These are phyloP conservation scores for Gobio occitaniae DNA, from an alignment of 2,797 vertebrate genomes.

Conservation along the genomic window DNA sequence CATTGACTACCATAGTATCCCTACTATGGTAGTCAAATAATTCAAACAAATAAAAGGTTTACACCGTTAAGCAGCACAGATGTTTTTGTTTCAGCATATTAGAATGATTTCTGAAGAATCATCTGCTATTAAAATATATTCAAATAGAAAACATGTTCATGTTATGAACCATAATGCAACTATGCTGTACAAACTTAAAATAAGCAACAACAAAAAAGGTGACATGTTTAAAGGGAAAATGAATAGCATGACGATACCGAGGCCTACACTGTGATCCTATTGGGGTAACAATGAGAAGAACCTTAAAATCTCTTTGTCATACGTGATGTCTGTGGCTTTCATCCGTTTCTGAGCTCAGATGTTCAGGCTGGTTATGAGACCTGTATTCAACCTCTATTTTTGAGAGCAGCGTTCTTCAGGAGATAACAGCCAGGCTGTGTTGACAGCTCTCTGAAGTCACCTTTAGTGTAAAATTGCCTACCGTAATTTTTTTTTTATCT, in stretches of 20 bases:
- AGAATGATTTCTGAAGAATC: background rate
- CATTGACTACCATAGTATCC: too few species aligned
- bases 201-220: background rate
- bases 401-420: constrained; percentile 66
- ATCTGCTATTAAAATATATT: background rate
- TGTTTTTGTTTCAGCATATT: too few species aligned
- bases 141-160: background rate
- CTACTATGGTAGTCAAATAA: too few species aligned
- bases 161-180: background rate
- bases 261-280: constrained; percentile 18
- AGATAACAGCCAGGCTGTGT: constrained; percentile 63
- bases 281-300: constrained; percentile 39
- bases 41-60: too few species aligned
- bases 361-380: constrained; percentile 43
- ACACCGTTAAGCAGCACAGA: too few species aligned
- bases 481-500: constrained; percentile 50
- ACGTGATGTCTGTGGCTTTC: constrained; percentile 49
- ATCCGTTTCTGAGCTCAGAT: constrained; percentile 34
- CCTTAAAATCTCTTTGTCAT: constrained; percentile 46
- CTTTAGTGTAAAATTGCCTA: constrained; percentile 62
- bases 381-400: constrained; percentile 64
- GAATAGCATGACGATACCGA: constrained; percentile 30
- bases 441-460: constrained; percentile 64
- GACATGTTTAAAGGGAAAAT: constrained; percentile 13
- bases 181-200: background rate